phyloP scores from a whole-genome alignment of 2,888 invertebrate genomes.

The Cataglyphis rosenhaueri region DNA sequence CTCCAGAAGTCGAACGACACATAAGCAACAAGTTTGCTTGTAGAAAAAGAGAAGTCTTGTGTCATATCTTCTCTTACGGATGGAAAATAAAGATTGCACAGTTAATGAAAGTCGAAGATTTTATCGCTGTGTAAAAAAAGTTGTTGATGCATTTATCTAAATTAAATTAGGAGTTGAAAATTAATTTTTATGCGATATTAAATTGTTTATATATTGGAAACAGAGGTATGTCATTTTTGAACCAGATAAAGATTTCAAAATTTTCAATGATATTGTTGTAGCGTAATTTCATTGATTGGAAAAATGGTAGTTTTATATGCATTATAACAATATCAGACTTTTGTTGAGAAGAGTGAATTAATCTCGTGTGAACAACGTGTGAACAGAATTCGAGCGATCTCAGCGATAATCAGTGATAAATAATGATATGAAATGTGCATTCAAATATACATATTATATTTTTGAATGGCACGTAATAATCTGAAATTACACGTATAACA shows the following conservation, averaged over 20 bases:
- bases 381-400: neutral
- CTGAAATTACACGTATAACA: neutral
- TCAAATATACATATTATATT: neutral
- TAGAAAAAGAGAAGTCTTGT: slow-evolving; percentile 14
- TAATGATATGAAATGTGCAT: neutral
- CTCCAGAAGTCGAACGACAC: slow-evolving; percentile 49
- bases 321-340: neutral
- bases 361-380: neutral
- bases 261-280: neutral
- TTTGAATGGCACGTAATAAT: neutral
- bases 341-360: slow-evolving; percentile 2
- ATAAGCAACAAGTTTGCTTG: slow-evolving; percentile 75
- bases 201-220: neutral
- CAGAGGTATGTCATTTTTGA: neutral
- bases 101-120: slow-evolving; percentile 1
- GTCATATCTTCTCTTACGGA: neutral
- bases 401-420: neutral
- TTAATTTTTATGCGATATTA: slow-evolving; percentile 2
- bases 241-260: neutral
- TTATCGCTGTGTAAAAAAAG: neutral
- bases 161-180: slow-evolving; percentile 8
- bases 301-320: slow-evolving; percentile 2
- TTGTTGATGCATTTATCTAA: neutral
- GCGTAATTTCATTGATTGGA: slow-evolving; percentile 3
- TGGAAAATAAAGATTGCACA: neutral